Percentiles rank a stretch among this genome's conserved stretches.
Conservation (phyloP, 1,140 invertebrate species). For the Sweltsa coloradensis region DNA sequence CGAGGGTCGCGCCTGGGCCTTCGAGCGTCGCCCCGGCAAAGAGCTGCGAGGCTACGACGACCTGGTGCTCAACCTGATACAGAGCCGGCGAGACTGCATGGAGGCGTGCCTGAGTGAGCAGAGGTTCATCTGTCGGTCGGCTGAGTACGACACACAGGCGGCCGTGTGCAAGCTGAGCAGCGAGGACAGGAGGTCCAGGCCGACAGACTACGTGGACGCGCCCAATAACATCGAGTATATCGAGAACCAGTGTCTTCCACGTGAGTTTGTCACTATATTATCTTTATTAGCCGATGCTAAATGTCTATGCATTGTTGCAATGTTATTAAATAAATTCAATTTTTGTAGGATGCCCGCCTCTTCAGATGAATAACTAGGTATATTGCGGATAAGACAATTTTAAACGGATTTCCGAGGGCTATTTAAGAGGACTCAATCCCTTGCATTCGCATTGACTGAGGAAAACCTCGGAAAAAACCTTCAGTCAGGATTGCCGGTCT, state of each 20-base stretch:
- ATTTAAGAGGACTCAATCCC: no score
- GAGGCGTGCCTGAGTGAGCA: conserved; percentile 31
- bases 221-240: conserved; percentile 33
- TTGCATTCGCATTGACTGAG: no score
- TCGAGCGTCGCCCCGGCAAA: conserved; percentile 34
- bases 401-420: no score
- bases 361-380: no score
- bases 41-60: conserved; percentile 32
- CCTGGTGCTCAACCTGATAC: conserved; percentile 26
- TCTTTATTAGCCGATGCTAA: no score
- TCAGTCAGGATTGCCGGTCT: no score
- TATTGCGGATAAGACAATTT: no score
- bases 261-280: neutral
- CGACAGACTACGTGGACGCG: conserved; percentile 28
- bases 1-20: conserved; percentile 34
- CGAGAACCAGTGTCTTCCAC: conserved; percentile 35
- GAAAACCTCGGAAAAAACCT: no score
- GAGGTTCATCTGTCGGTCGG: conserved; percentile 32
- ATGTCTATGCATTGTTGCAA: no score
- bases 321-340: no score
- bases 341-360: no score
- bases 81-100: conserved; percentile 33
- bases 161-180: conserved; percentile 32
- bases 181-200: conserved; percentile 29
- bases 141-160: conserved; percentile 33